Percentiles rank a stretch among this genome's conserved stretches.
phyloP scores from a whole-genome alignment of 2,888 invertebrate species.

The Microchrysa polita region DNA sequence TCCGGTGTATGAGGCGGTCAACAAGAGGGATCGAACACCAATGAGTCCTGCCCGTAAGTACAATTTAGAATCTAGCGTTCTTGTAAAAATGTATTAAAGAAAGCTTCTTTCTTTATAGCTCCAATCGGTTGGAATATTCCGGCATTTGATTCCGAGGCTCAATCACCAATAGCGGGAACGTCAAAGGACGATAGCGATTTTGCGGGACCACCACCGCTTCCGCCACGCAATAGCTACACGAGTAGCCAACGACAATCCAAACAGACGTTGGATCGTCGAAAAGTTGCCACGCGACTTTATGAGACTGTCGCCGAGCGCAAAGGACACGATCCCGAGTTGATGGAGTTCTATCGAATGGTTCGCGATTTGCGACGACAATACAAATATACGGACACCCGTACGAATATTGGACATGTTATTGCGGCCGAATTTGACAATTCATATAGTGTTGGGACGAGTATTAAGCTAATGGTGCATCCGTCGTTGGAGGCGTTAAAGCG shows the following conservation, averaged over 20 bases:
- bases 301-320: conserved; percentile 77
- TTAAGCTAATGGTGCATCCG: conserved; percentile 86
- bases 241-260: conserved; percentile 21
- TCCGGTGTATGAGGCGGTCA: conserved; percentile 76
- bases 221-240: conserved; percentile 67
- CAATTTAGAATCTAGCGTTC: too few species aligned
- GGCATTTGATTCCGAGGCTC: conserved; percentile 26
- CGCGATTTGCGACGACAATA: conserved; percentile 81
- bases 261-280: conserved; percentile 58
- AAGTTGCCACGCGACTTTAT: conserved; percentile 69
- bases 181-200: conserved; percentile 47
- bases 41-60: conserved; percentile 63
- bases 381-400: conserved; percentile 75
- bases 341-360: conserved; percentile 85
- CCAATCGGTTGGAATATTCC: conserved; percentile 61
- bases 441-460: conserved; percentile 83
- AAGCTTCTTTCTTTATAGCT: conserved; percentile 51
- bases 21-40: conserved; percentile 68
- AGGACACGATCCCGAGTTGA: conserved; percentile 79
- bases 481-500: conserved; percentile 59
- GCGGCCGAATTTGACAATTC: conserved; percentile 86
- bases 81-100: too few species aligned
- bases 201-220: conserved; percentile 69
- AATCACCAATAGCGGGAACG: conserved; percentile 49
- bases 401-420: conserved; percentile 89